Percentiles rank a stretch among this genome's conserved stretches.
Conservation (phyloP, 64 coral and sea anemone species). For the Dendronephthya gigantea region DNA sequence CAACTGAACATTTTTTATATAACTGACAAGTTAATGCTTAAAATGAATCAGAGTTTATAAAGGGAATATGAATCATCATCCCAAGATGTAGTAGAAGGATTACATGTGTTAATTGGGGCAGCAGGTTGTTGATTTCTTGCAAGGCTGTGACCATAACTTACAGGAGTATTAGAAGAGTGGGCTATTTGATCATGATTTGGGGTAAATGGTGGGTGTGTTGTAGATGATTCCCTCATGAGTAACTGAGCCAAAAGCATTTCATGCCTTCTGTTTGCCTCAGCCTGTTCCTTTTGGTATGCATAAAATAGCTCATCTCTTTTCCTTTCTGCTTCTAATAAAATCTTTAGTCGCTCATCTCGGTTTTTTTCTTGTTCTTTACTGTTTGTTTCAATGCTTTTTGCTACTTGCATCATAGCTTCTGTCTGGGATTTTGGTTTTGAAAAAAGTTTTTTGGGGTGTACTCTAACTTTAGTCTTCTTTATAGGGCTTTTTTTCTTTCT, state of each 20-base stretch:
- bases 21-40: neutral
- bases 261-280: conserved; percentile 29
- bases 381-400: conserved; percentile 47
- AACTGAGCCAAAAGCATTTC: neutral
- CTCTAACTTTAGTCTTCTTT: conserved; percentile 35
- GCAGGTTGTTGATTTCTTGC: neutral
- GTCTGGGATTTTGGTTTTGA: conserved; percentile 39
- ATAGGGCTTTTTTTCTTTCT: conserved; percentile 1
- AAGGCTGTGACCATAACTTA: neutral
- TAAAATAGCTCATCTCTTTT: conserved; percentile 52
- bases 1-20: neutral
- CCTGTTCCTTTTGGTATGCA: conserved; percentile 43
- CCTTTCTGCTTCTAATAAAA: conserved; percentile 33
- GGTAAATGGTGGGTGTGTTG: neutral
- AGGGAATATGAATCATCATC: neutral
- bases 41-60: neutral
- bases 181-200: neutral
- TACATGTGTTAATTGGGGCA: neutral
- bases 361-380: conserved; percentile 43
- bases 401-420: conserved; percentile 46
- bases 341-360: conserved; percentile 40
- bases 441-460: conserved; percentile 16
- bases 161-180: neutral
- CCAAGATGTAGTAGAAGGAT: neutral
- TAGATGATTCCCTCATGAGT: neutral